Base-by-base conservation (phyloP, 2,113 vertebrate species). In the Amphiprion ocellaris region DNA sequence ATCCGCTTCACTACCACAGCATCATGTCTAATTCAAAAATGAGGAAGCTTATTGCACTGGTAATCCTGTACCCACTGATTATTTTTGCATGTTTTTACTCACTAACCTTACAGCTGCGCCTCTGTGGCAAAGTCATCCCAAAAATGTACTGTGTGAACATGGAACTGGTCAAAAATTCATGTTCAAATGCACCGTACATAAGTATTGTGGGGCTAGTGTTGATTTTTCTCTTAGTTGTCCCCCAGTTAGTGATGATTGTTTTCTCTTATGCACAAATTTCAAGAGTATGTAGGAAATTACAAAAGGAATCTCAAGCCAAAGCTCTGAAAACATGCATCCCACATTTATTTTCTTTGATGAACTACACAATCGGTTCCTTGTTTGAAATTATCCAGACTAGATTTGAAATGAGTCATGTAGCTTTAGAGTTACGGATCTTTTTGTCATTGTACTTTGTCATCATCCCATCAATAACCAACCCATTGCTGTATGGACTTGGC, bases 251-350 rank as follows among this genome's bases (percentile, higher is more conserved):
- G 1, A 77, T 86, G 78, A 50, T 92, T 23, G 1, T 71, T 65
- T 82, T 88, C 70, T 95, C 94, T 21, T 95, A 94, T 10, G 17
- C 71, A 3, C 77, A 67, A 10, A 95, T 96, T 61, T 58, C 53
- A 47, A 77, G 65, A 59, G 89, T 70, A 49, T 92, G 84, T 49
- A 23, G 0, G 64, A 86, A 1, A 73, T 87, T 54, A 69, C 85
- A 67, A 5, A 79, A 41, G 1, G 72, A 88, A 9, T 85, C 79
- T 0, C 74, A 84, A 15, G 17, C 44, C 10, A 94, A 92, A 17
- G 93, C 93, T 21, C 61, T 94, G 0, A 93, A 90, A 67, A 95
- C 91, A 1, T 93, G 94, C 9, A 23, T 90, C 37, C 95, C 94
- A 3, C 94, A 95, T 72, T 62, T 94, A 16, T 56, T 92, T 0